Evolutionary conservation across 2,113 vertebrate species (phyloP), one percentile per base, ranked within the genome.

Genomic region (Coracopsis vasa): DNA sequence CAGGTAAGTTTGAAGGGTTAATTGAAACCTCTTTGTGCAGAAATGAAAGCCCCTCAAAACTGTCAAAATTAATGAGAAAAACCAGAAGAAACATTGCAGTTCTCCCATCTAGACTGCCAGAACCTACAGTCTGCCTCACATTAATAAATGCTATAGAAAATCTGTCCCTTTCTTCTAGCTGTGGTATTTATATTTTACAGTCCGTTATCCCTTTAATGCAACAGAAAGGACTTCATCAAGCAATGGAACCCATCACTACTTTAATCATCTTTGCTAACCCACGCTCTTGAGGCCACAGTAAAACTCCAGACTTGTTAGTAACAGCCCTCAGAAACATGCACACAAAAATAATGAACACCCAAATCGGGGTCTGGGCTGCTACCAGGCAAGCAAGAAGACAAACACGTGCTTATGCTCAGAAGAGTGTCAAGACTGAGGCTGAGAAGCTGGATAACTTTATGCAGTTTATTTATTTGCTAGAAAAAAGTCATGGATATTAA

Each of bases 51-150:
- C 44, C 51, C 88, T 95, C 88, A 95, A 69, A 95, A 90, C 94
- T 97, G 97, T 96, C 97, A 98, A 94, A 96, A 91, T 62, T 80
- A 96, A 91, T 94, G 93, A 97, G 77, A 80, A 96, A 95, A 87
- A 87, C 80, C 95, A 92, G 95, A 86, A 95, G 90, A 96, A 96
- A 95, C 74, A 77, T 56, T 85, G 62, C 56, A 91, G 86, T 56
- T 88, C 85, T 91, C 82, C 82, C 35, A 29, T 91, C 85, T 92
- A 93, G 88, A 92, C 87, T 50, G 11, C 93, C 86, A 97, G 93
- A 93, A 93, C 54, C 42, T 85, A 35, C 72, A 78, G 77, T 53
- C 70, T 93, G 66, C 58, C 9, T 64, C 58, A 77, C 1, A 2
- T 91, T 95, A 95, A 93, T 72, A 94, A 94, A 86, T 10, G 31